phyloP scores from a whole-genome alignment of 2,113 vertebrate genomes.

The Brevimyrus niger region DNA sequence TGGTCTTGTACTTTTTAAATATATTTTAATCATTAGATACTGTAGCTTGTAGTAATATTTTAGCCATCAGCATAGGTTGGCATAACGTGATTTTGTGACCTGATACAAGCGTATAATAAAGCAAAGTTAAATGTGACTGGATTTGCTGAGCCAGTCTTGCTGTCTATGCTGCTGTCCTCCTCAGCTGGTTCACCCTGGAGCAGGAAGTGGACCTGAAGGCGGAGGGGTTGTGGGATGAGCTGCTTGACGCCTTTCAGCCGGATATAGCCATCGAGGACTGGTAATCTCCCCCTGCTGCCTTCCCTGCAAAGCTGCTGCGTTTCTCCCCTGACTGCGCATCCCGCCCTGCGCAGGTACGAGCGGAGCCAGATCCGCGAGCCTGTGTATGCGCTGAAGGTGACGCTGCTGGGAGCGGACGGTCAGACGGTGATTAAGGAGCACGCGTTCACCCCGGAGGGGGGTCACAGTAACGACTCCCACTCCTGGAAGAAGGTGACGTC shows the following conservation, averaged over 20 bases:
- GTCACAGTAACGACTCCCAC: slow-evolving; percentile 49
- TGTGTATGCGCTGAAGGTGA: slow-evolving; percentile 72
- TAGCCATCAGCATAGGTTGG: neutral
- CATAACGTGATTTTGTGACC: neutral
- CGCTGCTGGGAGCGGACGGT: slow-evolving; percentile 62
- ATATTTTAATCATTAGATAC: neutral
- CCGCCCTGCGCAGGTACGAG: slow-evolving; percentile 62
- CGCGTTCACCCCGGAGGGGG: slow-evolving; percentile 39
- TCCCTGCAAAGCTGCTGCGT: neutral
- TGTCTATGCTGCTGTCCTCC: neutral
- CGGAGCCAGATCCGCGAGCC: slow-evolving; percentile 63
- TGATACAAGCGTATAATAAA: neutral
- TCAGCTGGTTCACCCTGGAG: slow-evolving; percentile 75
- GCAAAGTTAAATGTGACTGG: neutral
- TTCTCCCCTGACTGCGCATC: neutral
- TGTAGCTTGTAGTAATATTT: neutral
- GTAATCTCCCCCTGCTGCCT: slow-evolving; percentile 42
- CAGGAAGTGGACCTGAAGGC: slow-evolving; percentile 71
- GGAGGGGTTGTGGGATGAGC: slow-evolving; percentile 72
- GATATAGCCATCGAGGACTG: slow-evolving; percentile 74
- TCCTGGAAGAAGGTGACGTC: slow-evolving; percentile 59
- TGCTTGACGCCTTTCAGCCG: slow-evolving; percentile 72
- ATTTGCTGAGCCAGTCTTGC: neutral
- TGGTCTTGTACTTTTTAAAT: neutral
- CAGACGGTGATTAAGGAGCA: slow-evolving; percentile 60